phyloP scores from a whole-genome alignment of 1,140 invertebrate species.

The Pachypsylla venusta region DNA sequence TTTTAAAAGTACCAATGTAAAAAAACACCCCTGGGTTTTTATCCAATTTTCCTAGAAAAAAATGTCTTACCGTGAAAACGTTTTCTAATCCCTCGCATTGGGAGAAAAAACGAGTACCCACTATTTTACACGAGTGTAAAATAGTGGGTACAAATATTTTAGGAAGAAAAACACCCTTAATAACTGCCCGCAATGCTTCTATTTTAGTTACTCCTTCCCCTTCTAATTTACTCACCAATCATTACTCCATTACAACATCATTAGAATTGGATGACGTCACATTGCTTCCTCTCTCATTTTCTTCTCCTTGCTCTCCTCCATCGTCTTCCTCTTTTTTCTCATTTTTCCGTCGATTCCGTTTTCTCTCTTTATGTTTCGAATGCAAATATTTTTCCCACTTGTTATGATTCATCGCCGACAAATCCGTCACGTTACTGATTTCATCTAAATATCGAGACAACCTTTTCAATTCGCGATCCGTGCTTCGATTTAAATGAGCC shows the following conservation, averaged over 20 bases:
- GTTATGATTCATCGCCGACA: slow-evolving; percentile 69
- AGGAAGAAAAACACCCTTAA: too few species aligned
- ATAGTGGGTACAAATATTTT: too few species aligned
- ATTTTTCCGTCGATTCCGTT: slow-evolving; percentile 15
- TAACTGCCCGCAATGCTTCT: too few species aligned
- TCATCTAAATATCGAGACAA: slow-evolving; percentile 70
- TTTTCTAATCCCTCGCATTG: too few species aligned
- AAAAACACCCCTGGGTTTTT: too few species aligned
- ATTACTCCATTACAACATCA: neutral
- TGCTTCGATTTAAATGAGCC: slow-evolving; percentile 71
- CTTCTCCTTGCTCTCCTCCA: neutral
- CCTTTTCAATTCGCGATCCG: slow-evolving; percentile 69
- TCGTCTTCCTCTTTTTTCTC: slow-evolving; percentile 10
- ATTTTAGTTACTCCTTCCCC: too few species aligned
- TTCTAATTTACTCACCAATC: too few species aligned
- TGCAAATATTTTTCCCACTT: slow-evolving; percentile 73
- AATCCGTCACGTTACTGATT: slow-evolving; percentile 71
- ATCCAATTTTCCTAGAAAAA: too few species aligned
- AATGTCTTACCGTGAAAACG: too few species aligned
- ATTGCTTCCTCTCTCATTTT: neutral
- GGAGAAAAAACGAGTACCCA: too few species aligned
- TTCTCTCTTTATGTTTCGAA: slow-evolving; percentile 7
- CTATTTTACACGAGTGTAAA: too few species aligned
- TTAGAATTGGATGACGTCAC: neutral
- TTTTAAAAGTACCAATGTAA: too few species aligned